Evolutionary conservation across 1,140 invertebrate genomes (phyloP).

Genomic region (Pseudomyrmex flavicornis): DNA sequence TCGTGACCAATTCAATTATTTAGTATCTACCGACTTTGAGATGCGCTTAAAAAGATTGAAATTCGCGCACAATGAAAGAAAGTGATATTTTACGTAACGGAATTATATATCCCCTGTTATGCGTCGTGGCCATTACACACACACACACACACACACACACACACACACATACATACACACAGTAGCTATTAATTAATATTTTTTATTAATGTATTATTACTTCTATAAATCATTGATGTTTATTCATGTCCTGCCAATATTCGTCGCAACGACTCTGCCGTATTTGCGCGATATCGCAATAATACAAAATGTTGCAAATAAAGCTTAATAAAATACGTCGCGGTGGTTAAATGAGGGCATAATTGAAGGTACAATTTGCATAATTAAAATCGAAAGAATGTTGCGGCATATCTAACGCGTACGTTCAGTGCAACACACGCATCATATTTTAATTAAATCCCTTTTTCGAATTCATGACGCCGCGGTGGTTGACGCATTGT

Average conservation of each 20-base stretch:
- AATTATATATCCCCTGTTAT: neutral
- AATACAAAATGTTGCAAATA: constrained; percentile 13
- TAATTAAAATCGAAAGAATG: constrained; percentile 55
- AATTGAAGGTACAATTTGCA: constrained; percentile 50
- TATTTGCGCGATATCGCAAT: neutral
- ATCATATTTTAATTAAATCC: constrained; percentile 58
- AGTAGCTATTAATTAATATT: constrained; percentile 5
- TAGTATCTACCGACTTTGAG: neutral
- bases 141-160: neutral
- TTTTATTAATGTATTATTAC: constrained; percentile 34
- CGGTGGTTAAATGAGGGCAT: constrained; percentile 24
- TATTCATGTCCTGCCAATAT: neutral
- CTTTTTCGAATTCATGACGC: constrained; percentile 50
- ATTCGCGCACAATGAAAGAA: no score
- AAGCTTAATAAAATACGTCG: constrained; percentile 40
- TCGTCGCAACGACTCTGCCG: constrained; percentile 1
- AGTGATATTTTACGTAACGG: neutral
- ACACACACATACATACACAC: no score
- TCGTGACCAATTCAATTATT: constrained; percentile 10
- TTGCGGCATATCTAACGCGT: constrained; percentile 15
- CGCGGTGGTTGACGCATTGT: constrained; percentile 29
- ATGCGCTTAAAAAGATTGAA: neutral
- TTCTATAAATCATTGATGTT: neutral
- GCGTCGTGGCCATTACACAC: no score
- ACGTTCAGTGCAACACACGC: constrained; percentile 15